Conservation (phyloP, 2,888 invertebrate species). For the Plagodis pulveraria region DNA sequence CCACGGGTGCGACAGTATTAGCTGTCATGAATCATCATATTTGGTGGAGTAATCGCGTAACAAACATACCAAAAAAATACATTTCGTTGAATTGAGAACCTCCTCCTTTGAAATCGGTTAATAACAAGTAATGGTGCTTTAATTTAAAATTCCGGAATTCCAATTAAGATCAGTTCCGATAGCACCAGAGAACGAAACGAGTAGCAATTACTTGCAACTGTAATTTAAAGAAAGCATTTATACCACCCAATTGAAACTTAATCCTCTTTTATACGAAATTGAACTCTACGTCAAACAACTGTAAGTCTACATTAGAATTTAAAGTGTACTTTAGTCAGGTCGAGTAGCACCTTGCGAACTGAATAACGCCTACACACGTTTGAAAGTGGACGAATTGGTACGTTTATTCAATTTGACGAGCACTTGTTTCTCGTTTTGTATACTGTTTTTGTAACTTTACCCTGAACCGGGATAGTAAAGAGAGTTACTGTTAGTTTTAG, state of each 20-base stretch:
- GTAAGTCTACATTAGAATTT: neutral
- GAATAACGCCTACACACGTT: slow-evolving; percentile 35
- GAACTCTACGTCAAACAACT: slow-evolving; percentile 1
- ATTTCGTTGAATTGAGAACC: too few relatives aligned
- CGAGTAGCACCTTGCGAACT: neutral
- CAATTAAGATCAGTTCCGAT: slow-evolving; percentile 36
- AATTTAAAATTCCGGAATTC: slow-evolving; percentile 27
- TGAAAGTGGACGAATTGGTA: slow-evolving; percentile 49
- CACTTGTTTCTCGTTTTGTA: neutral
- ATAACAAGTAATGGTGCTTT: neutral
- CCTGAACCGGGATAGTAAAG: too few relatives aligned
- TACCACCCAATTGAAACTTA: slow-evolving; percentile 24
- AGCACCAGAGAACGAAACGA: slow-evolving; percentile 23
- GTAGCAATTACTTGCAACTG: slow-evolving; percentile 37
- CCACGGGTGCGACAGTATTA: too few relatives aligned
- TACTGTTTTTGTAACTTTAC: neutral
- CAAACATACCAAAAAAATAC: too few relatives aligned
- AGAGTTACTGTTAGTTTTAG: too few relatives aligned
- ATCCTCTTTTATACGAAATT: slow-evolving; percentile 1
- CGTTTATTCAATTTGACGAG: slow-evolving; percentile 55
- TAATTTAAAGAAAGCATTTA: slow-evolving; percentile 38
- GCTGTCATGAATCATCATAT: too few relatives aligned
- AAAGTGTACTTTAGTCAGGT: neutral
- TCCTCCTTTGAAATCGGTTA: too few relatives aligned
- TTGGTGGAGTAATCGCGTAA: too few relatives aligned